Percentiles rank a stretch among this genome's conserved stretches.
These are phyloP conservation scores for Diorhabda sublineata DNA, from an alignment of 1,140 invertebrate species.

Conservation along the genomic window DNA sequence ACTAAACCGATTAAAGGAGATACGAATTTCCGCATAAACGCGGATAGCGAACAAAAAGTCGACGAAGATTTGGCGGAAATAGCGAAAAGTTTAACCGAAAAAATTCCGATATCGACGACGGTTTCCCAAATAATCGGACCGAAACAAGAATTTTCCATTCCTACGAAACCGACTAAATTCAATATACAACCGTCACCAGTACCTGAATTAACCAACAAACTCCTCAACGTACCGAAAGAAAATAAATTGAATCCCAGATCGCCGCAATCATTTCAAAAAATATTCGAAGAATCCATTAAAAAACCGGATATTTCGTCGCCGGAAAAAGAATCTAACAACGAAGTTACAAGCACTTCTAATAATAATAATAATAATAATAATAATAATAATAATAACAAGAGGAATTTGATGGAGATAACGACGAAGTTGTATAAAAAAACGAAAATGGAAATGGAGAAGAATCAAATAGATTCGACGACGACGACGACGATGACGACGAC, in stretches of 20 bases:
- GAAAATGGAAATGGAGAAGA: slow-evolving; percentile 36
- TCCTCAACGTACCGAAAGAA: slow-evolving; percentile 12
- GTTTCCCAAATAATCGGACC: slow-evolving; percentile 29
- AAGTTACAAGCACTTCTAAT: background rate
- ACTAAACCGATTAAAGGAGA: slow-evolving; percentile 13
- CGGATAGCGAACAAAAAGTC: slow-evolving; percentile 32
- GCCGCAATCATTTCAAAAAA: slow-evolving; percentile 43
- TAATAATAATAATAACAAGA: slow-evolving; percentile 16
- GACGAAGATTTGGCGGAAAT: slow-evolving; percentile 31
- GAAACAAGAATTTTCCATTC: slow-evolving; percentile 28
- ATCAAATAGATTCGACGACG: slow-evolving; percentile 9
- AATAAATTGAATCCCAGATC: slow-evolving; percentile 27
- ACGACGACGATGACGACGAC: background rate
- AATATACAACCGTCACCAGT: slow-evolving; percentile 23
- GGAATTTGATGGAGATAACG: slow-evolving; percentile 42
- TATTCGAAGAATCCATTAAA: slow-evolving; percentile 45
- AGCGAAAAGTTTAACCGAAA: slow-evolving; percentile 30
- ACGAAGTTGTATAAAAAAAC: slow-evolving; percentile 39
- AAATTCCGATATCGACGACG: slow-evolving; percentile 32
- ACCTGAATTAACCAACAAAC: slow-evolving; percentile 24
- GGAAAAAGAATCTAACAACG: slow-evolving; percentile 19
- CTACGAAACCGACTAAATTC: slow-evolving; percentile 22
- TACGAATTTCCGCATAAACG: slow-evolving; percentile 23
- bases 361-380: background rate
- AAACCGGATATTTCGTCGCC: slow-evolving; percentile 25